Percentiles rank a stretch among this genome's conserved stretches.
Evolutionary conservation across 2,888 invertebrate genomes (phyloP).

Genomic region (Diarsia mendica): DNA sequence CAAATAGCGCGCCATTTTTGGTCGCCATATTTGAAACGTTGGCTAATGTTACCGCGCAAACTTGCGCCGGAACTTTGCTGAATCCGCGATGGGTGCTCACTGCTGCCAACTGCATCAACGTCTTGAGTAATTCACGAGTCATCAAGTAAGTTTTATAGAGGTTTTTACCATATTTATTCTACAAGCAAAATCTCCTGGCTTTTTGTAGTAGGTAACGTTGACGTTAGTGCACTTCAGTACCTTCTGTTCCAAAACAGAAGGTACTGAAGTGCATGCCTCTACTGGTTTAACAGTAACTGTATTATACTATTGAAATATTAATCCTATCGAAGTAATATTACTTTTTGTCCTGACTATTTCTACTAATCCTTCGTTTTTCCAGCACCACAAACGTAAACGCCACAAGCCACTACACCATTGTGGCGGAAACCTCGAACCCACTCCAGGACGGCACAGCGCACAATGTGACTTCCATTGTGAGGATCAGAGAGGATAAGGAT

Average conservation of each 20-base stretch:
- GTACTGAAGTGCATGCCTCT: neutral
- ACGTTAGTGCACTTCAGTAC: neutral
- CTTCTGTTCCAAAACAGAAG: too few relatives aligned
- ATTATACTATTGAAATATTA: neutral
- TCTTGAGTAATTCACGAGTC: constrained; percentile 64
- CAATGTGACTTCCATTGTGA: constrained; percentile 58
- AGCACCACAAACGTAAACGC: constrained; percentile 53
- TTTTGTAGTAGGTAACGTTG: too few relatives aligned
- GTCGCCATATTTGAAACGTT: constrained; percentile 79
- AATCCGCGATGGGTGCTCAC: constrained; percentile 74
- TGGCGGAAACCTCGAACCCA: constrained; percentile 72
- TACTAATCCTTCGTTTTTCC: constrained; percentile 16
- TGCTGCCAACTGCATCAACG: constrained; percentile 72
- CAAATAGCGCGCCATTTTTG: constrained; percentile 67
- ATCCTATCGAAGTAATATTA: neutral
- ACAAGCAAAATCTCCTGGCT: neutral
- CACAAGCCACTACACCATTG: constrained; percentile 70
- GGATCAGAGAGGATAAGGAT: constrained; percentile 22
- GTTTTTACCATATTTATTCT: neutral
- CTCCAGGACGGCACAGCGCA: constrained; percentile 73
- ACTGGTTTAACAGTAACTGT: neutral
- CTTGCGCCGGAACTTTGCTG: constrained; percentile 75
- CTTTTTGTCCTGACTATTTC: neutral
- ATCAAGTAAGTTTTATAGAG: constrained; percentile 57
- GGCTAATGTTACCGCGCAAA: constrained; percentile 76